Percentiles rank a stretch among this genome's conserved stretches.
Evolutionary conservation across 2,888 invertebrate species (phyloP).

Genomic region (Cerastoderma edule): DNA sequence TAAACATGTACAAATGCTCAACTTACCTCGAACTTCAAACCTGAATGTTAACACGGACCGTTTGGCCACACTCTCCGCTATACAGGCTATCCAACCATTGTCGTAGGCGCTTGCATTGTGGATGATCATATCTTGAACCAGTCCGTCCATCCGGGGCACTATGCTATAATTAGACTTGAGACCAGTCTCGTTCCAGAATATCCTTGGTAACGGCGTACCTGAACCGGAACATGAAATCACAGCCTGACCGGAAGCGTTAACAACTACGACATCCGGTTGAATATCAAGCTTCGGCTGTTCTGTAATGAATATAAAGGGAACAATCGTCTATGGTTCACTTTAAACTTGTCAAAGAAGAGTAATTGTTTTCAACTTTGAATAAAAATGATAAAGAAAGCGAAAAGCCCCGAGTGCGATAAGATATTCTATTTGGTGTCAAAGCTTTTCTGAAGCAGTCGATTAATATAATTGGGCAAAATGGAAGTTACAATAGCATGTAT

Average conservation of each 20-base stretch:
- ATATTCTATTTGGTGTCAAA: too few species aligned
- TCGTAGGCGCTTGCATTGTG: constrained; percentile 55
- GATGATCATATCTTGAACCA: constrained; percentile 47
- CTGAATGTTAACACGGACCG: constrained; percentile 35
- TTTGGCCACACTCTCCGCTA: constrained; percentile 60
- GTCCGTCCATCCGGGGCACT: constrained; percentile 31
- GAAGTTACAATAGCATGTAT: too few species aligned
- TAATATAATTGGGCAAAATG: too few species aligned
- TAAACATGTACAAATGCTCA: too few species aligned
- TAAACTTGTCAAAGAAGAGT: not conserved
- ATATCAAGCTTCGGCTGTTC: constrained; percentile 53
- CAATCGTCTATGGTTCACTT: not conserved
- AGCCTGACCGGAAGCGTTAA: constrained; percentile 47
- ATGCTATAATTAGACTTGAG: constrained; percentile 50
- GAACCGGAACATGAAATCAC: constrained; percentile 51
- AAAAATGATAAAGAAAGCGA: too few species aligned
- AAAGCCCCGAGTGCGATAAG: too few species aligned
- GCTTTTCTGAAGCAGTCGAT: too few species aligned
- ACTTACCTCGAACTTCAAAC: constrained; percentile 63
- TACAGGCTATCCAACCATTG: constrained; percentile 62
- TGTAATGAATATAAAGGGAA: constrained; percentile 33
- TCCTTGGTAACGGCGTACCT: constrained; percentile 56
- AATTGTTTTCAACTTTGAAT: not conserved
- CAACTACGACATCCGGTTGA: constrained; percentile 32
- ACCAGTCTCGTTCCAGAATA: constrained; percentile 57